These are phyloP conservation scores for Aramus guarauna DNA, from an alignment of 2,113 vertebrate genomes.

Conservation along the genomic window DNA sequence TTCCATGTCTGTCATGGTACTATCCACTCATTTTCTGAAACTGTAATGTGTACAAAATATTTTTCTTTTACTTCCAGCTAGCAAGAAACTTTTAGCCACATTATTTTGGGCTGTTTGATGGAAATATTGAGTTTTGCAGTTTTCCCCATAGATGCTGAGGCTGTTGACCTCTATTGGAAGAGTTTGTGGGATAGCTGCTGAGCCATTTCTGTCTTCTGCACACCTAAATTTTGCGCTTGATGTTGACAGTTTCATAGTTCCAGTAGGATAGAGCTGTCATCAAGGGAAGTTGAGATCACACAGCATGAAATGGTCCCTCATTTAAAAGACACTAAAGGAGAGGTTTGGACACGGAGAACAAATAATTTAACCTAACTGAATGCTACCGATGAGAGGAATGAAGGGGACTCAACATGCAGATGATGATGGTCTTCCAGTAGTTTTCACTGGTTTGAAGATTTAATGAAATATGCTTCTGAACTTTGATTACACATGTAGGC, in stretches of 20 bases:
- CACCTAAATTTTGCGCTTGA: conserved; percentile 43
- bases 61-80: neutral
- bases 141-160: neutral
- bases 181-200: conserved; percentile 13
- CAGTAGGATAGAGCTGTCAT: conserved; percentile 50
- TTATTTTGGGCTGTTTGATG: neutral
- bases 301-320: conserved; percentile 15
- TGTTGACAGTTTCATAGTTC: conserved; percentile 56
- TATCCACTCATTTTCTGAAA: neutral
- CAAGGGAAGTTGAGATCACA: conserved; percentile 52
- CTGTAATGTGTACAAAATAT: neutral
- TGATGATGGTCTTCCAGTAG: neutral
- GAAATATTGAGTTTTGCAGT: conserved; percentile 4
- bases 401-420: neutral
- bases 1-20: neutral
- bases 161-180: conserved; percentile 33
- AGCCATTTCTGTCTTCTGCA: conserved; percentile 46
- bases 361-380: neutral
- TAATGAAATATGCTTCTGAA: neutral
- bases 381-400: neutral
- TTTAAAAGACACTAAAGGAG: neutral
- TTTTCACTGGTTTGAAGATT: neutral
- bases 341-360: neutral
- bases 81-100: neutral
- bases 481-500: neutral